Percentiles rank a stretch among this genome's conserved stretches.
Evolutionary conservation across 2,113 vertebrate species (phyloP).

Genomic region (Crotalus helleri): DNA sequence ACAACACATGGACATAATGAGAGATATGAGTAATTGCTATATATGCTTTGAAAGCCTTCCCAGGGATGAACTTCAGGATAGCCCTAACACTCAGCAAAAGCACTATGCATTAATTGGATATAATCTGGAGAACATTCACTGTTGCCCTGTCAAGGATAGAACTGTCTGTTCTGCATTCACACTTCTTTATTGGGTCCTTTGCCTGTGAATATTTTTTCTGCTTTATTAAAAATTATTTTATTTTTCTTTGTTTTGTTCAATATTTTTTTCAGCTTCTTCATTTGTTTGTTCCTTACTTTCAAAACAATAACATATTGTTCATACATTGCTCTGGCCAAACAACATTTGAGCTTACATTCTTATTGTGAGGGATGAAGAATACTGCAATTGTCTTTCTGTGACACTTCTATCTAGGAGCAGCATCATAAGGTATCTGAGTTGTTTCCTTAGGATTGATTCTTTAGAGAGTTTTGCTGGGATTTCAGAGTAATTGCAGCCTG

Average conservation of each 20-base stretch:
- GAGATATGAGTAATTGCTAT: background rate
- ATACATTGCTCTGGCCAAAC: background rate
- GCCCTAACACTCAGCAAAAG: background rate
- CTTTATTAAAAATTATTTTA: background rate
- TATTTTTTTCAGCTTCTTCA: background rate
- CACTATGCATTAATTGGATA: background rate
- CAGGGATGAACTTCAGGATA: background rate
- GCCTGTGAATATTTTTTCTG: background rate
- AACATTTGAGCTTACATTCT: background rate
- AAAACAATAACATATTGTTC: background rate
- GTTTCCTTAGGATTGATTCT: background rate
- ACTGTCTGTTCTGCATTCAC: background rate
- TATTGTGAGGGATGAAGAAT: background rate
- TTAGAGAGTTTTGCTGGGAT: background rate
- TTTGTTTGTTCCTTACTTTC: background rate
- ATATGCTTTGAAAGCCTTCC: background rate
- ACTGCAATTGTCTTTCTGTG: background rate
- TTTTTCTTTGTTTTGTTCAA: background rate
- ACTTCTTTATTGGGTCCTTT: background rate
- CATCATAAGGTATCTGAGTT: background rate
- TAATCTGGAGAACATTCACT: background rate
- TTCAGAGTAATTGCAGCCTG: background rate
- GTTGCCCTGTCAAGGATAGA: background rate
- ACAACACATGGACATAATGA: background rate
- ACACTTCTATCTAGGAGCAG: background rate